A percentile compares a stretch with the other conserved stretches of the same genome.
Conservation (phyloP, 2,888 invertebrate species). For the Volucella inflata region DNA sequence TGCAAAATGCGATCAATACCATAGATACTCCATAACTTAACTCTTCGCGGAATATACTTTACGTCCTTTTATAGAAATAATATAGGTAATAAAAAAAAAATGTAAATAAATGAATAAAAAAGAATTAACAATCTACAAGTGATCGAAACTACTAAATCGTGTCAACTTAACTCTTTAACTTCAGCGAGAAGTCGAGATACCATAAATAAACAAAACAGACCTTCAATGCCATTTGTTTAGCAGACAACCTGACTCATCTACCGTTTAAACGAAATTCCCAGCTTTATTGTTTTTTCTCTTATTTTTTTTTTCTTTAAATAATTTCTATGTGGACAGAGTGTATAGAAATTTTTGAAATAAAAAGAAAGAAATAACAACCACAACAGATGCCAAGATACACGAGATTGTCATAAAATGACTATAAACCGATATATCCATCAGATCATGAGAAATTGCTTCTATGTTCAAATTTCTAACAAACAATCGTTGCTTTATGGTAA, state of each 20-base stretch:
- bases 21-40: too few relatives aligned
- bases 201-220: conserved; percentile 39
- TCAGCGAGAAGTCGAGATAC: conserved; percentile 1
- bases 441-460: conserved; percentile 27
- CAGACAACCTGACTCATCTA: conserved; percentile 42
- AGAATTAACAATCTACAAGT: too few relatives aligned
- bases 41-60: too few relatives aligned
- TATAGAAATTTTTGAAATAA: background rate
- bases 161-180: too few relatives aligned
- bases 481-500: conserved; percentile 28
- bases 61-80: too few relatives aligned
- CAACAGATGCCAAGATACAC: conserved; percentile 44
- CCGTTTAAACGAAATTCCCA: conserved; percentile 29
- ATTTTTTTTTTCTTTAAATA: background rate
- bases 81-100: too few relatives aligned
- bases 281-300: conserved; percentile 13
- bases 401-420: conserved; percentile 44
- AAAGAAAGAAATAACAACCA: conserved; percentile 14
- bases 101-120: too few relatives aligned
- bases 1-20: too few relatives aligned
- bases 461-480: conserved; percentile 34
- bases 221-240: conserved; percentile 23
- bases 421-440: conserved; percentile 29
- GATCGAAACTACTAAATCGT: too few relatives aligned
- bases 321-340: background rate